Evolutionary conservation across 2,797 vertebrate genomes (phyloP).

Genomic region (Sebastes dallii): DNA sequence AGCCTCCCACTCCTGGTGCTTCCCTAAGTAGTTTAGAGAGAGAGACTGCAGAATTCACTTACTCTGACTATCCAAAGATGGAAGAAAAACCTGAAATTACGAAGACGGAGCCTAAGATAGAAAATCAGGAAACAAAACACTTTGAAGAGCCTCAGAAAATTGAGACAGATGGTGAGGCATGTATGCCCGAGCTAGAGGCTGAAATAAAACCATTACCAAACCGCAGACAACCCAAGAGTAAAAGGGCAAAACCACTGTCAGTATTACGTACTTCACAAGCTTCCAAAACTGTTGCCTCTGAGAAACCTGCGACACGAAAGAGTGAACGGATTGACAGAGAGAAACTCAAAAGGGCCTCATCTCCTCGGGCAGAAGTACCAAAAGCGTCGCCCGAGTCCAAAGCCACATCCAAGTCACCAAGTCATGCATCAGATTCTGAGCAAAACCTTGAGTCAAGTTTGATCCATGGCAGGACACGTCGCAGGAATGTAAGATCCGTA

Average conservation of each 20-base stretch:
- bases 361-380: slow-evolving; percentile 88
- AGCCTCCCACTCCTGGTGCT: slow-evolving; percentile 86
- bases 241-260: slow-evolving; percentile 87
- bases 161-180: slow-evolving; percentile 78
- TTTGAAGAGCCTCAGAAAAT: slow-evolving; percentile 71
- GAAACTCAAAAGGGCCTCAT: slow-evolving; percentile 91
- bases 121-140: slow-evolving; percentile 64
- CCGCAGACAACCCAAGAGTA: slow-evolving; percentile 90
- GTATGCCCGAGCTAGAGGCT: slow-evolving; percentile 81
- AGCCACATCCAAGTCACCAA: slow-evolving; percentile 89
- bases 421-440: slow-evolving; percentile 86
- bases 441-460: slow-evolving; percentile 86
- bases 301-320: slow-evolving; percentile 94
- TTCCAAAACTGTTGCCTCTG: slow-evolving; percentile 63
- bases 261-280: slow-evolving; percentile 77
- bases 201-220: slow-evolving; percentile 86
- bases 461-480: slow-evolving; percentile 89
- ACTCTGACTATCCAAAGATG: slow-evolving; percentile 73
- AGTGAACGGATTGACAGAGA: slow-evolving; percentile 96
- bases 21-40: slow-evolving; percentile 76
- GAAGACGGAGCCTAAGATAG: slow-evolving; percentile 61
- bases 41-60: slow-evolving; percentile 69
- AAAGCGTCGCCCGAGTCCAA: slow-evolving; percentile 85
- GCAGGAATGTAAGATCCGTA: slow-evolving; percentile 94
- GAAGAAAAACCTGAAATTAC: slow-evolving; percentile 78